phyloP scores from a whole-genome alignment of 2,888 invertebrate genomes.

The Ametastegia equiseti region DNA sequence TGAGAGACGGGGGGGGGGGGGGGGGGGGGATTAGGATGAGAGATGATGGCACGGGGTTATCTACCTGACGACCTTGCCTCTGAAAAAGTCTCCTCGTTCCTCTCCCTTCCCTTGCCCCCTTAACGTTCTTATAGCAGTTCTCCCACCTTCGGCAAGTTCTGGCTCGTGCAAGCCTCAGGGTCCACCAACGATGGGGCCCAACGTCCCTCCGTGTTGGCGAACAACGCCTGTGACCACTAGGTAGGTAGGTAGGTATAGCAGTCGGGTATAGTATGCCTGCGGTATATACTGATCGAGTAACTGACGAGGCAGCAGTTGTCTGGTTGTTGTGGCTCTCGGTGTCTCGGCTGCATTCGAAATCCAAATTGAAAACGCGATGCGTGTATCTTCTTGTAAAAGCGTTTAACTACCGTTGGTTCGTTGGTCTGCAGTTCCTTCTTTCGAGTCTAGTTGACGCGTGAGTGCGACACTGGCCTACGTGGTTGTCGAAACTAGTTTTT shows the following conservation, averaged over 20 bases:
- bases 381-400: not conserved
- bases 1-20: not conserved
- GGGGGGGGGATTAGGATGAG: conserved; percentile 27
- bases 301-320: conserved; percentile 29
- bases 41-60: conserved; percentile 65
- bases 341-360: conserved; percentile 29
- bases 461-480: conserved; percentile 3
- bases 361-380: conserved; percentile 39
- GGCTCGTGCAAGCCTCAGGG: conserved; percentile 33
- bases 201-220: conserved; percentile 38
- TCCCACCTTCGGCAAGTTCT: conserved; percentile 18
- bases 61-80: conserved; percentile 68
- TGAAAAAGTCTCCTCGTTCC: conserved; percentile 48
- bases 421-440: not conserved
- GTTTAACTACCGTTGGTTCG: conserved; percentile 22
- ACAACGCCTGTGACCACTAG: conserved; percentile 30
- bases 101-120: not conserved
- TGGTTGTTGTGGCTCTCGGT: conserved; percentile 17
- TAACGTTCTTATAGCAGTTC: conserved; percentile 14
- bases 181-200: conserved; percentile 34
- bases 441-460: conserved; percentile 1
- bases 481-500: conserved; percentile 31
- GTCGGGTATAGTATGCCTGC: conserved; percentile 31
- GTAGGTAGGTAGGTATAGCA: not conserved
- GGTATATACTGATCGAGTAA: conserved; percentile 40